phyloP scores from a whole-genome alignment of 2,888 invertebrate genomes.

The Acanthoscelides obtectus region DNA sequence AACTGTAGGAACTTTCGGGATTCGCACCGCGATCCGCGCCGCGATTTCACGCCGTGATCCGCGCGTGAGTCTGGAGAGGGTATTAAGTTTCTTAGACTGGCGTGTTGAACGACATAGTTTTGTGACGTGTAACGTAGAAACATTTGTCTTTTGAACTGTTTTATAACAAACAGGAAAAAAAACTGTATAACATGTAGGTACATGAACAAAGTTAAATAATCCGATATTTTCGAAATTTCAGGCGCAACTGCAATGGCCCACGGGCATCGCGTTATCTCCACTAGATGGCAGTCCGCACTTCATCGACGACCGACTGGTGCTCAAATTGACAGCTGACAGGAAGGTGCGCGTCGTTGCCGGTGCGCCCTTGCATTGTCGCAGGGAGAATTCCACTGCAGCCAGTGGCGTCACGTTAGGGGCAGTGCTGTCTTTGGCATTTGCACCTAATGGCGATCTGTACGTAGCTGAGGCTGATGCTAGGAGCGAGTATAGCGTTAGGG shows the following conservation, averaged over 20 bases:
- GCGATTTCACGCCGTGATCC: no score
- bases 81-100: no score
- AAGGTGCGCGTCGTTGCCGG: conserved; percentile 83
- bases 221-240: no score
- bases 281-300: conserved; percentile 92
- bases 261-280: conserved; percentile 90
- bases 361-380: conserved; percentile 85
- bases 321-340: conserved; percentile 87
- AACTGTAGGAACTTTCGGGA: no score
- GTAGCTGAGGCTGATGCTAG: conserved; percentile 91
- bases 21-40: no score
- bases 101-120: no score
- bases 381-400: conserved; percentile 35
- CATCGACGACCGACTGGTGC: conserved; percentile 89
- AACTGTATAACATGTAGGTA: no score
- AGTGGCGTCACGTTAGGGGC: conserved; percentile 59
- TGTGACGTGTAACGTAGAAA: no score
- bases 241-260: conserved; percentile 95
- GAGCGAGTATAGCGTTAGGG: conserved; percentile 74
- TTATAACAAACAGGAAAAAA: no score
- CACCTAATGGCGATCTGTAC: conserved; percentile 86
- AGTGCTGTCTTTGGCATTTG: conserved; percentile 84
- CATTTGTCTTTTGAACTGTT: no score
- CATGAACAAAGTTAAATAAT: no score
- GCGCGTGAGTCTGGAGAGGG: no score